Percentiles rank a stretch among this genome's conserved stretches.
Conservation (phyloP, 2,888 invertebrate species). For the Pharmacophagus antenor region DNA sequence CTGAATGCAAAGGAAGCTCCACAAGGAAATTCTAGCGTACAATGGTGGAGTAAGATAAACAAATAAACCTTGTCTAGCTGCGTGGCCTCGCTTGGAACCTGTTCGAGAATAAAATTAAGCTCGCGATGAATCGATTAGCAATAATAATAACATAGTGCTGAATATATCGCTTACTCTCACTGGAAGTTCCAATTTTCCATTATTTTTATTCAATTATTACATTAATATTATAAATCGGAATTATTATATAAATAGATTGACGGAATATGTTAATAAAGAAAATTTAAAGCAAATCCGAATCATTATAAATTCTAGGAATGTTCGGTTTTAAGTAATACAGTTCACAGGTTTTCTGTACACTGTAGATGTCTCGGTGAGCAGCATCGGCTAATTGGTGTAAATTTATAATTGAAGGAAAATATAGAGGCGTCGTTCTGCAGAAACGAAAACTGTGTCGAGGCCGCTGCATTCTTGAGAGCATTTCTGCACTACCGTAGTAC, state of each 20-base stretch:
- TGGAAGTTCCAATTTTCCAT: too few relatives aligned
- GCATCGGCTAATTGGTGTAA: constrained; percentile 4
- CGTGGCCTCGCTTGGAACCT: constrained; percentile 22
- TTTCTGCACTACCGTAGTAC: constrained; percentile 41
- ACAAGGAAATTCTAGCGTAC: constrained; percentile 53
- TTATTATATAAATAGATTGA: too few relatives aligned
- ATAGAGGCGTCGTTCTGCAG: constrained; percentile 39
- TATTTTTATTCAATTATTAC: not conserved
- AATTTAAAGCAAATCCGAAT: too few relatives aligned
- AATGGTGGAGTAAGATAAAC: constrained; percentile 48
- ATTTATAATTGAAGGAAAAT: constrained; percentile 42
- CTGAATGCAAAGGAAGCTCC: constrained; percentile 58
- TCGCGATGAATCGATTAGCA: constrained; percentile 24
- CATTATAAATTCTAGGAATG: too few relatives aligned
- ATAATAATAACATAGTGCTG: too few relatives aligned
- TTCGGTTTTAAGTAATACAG: too few relatives aligned
- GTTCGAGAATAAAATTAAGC: constrained; percentile 34
- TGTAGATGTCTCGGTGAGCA: not conserved
- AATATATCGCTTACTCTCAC: too few relatives aligned
- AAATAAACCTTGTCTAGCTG: constrained; percentile 38
- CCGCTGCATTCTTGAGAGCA: constrained; percentile 45
- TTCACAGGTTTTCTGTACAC: not conserved
- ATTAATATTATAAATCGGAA: too few relatives aligned
- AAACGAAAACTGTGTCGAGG: constrained; percentile 50
- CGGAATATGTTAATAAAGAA: too few relatives aligned